Percentiles rank a stretch among this genome's conserved stretches.
These are phyloP conservation scores for Antrozous pallidus DNA, from an alignment of 2,797 vertebrate species.

Conservation along the genomic window DNA sequence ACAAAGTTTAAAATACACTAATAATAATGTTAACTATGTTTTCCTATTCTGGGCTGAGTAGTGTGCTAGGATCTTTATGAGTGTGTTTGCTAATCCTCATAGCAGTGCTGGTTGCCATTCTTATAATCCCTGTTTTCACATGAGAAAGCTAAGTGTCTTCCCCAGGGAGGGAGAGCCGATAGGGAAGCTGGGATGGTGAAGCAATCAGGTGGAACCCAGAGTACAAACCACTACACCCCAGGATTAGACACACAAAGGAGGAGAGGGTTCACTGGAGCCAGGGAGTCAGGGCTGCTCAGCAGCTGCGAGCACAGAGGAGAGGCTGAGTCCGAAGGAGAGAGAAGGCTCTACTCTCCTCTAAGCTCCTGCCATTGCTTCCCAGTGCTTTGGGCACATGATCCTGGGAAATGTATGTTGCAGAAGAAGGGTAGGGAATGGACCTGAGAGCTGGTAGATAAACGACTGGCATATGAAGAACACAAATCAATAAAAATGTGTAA, in stretches of 20 bases:
- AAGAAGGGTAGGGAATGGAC: neutral
- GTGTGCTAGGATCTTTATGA: neutral
- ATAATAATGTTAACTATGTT: neutral
- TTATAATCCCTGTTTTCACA: constrained; percentile 32
- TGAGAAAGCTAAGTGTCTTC: neutral
- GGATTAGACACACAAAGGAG: neutral
- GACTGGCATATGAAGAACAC: neutral
- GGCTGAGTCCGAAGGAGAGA: neutral
- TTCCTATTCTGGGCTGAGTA: neutral
- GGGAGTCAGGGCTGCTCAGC: neutral
- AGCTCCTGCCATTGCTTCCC: neutral
- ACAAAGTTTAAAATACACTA: constrained; percentile 11
- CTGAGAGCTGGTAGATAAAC: neutral
- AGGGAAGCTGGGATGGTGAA: neutral
- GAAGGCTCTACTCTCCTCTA: no score
- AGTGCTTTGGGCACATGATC: neutral
- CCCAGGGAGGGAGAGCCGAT: neutral
- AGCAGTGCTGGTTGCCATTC: neutral
- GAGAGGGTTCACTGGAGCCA: neutral
- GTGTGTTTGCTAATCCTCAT: neutral
- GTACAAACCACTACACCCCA: neutral
- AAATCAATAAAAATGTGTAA: neutral
- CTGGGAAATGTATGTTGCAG: neutral
- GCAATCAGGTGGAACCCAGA: neutral
- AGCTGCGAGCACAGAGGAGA: neutral